Conservation (phyloP, 2,888 invertebrate species). For the Yponomeuta malinellus region DNA sequence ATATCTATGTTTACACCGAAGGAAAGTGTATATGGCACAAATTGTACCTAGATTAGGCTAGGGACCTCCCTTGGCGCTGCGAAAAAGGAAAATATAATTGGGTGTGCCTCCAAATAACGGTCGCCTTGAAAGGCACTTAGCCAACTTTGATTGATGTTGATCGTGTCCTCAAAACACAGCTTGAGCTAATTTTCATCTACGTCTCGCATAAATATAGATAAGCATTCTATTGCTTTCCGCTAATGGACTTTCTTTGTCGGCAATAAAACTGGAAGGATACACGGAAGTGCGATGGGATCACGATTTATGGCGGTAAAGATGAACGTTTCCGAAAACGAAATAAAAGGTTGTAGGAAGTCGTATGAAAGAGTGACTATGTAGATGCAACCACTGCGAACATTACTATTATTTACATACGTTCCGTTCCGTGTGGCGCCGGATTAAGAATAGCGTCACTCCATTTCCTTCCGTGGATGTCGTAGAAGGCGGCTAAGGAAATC, state of each 20-base stretch:
- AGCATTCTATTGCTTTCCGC: slow-evolving; percentile 3
- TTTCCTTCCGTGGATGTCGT: no score
- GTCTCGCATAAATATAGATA: slow-evolving; percentile 10
- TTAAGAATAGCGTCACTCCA: no score
- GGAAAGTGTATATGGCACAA: no score
- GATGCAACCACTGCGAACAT: no score
- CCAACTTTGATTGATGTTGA: not conserved
- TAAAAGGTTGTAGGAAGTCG: no score
- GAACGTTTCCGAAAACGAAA: not conserved
- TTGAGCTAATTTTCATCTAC: slow-evolving; percentile 4
- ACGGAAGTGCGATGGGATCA: slow-evolving; percentile 10
- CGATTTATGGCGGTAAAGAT: not conserved
- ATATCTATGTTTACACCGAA: no score
- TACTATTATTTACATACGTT: no score
- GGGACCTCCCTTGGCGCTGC: no score
- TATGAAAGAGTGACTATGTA: no score
- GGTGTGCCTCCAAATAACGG: not conserved
- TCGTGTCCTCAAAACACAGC: not conserved
- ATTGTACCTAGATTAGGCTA: no score
- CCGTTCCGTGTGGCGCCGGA: no score
- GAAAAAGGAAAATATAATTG: not conserved
- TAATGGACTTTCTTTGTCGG: slow-evolving; percentile 13
- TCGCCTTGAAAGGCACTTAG: not conserved
- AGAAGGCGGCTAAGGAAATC: no score
- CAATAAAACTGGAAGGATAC: not conserved